These are phyloP conservation scores for Drosophila macrospina DNA, from an alignment of 2,888 invertebrate genomes.

Conservation along the genomic window DNA sequence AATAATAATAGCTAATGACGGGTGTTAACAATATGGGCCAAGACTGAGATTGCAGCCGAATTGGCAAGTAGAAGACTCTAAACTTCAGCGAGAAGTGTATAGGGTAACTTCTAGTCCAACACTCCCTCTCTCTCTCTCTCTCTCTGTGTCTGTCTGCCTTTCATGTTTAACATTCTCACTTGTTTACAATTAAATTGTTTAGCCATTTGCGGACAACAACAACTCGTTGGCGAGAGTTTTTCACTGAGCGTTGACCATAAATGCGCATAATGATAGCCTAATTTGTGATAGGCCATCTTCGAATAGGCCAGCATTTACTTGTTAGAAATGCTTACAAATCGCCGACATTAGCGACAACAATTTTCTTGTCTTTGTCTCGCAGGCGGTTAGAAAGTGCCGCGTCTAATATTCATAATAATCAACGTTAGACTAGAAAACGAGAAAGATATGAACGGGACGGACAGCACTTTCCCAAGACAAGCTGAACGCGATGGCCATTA, in stretches of 20 bases:
- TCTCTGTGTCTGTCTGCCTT: too few relatives aligned
- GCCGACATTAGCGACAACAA: conserved; percentile 49
- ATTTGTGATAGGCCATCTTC: conserved; percentile 19
- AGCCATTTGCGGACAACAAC: conserved; percentile 20
- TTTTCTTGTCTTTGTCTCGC: conserved; percentile 47
- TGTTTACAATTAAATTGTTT: conserved; percentile 13
- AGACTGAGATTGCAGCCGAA: neutral
- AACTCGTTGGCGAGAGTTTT: conserved; percentile 18
- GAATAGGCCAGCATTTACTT: conserved; percentile 23
- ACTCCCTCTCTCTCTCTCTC: neutral
- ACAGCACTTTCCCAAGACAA: conserved; percentile 55
- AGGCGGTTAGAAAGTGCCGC: conserved; percentile 71
- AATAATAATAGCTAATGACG: conserved; percentile 11
- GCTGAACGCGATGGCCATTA: conserved; percentile 55
- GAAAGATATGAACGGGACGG: conserved; percentile 29
- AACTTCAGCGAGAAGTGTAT: too few relatives aligned
- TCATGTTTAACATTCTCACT: conserved; percentile 6
- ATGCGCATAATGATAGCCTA: conserved; percentile 21
- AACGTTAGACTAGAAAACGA: conserved; percentile 56
- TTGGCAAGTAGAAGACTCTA: too few relatives aligned
- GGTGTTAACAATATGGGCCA: neutral
- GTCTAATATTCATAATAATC: conserved; percentile 73
- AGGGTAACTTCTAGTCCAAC: conserved; percentile 1
- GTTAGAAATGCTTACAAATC: conserved; percentile 50
- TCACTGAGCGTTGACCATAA: conserved; percentile 30